phyloP scores from a whole-genome alignment of 2,888 invertebrate genomes.

The Protonemura montana region DNA sequence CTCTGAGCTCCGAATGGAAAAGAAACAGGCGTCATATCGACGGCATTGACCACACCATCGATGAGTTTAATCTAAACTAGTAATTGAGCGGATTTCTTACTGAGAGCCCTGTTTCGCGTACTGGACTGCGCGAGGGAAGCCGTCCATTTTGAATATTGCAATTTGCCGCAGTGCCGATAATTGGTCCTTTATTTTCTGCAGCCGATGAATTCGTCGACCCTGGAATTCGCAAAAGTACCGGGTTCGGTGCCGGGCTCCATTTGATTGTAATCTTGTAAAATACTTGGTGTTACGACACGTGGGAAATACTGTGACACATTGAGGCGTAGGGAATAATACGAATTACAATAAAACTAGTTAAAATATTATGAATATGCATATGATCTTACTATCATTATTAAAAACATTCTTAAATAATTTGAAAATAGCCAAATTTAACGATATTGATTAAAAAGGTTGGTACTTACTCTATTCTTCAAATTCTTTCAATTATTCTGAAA shows the following conservation, averaged over 20 bases:
- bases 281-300: too few relatives aligned
- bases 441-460: too few relatives aligned
- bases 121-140: conserved; percentile 44
- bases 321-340: too few relatives aligned
- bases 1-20: not conserved
- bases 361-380: too few relatives aligned
- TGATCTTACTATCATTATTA: too few relatives aligned
- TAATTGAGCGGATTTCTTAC: conserved; percentile 20
- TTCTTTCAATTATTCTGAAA: too few relatives aligned
- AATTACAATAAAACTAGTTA: too few relatives aligned
- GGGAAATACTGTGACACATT: too few relatives aligned
- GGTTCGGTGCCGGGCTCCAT: not conserved
- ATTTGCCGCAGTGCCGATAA: conserved; percentile 47
- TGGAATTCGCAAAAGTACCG: not conserved
- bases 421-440: too few relatives aligned
- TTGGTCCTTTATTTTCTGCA: conserved; percentile 45
- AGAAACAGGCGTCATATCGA: not conserved
- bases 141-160: conserved; percentile 48
- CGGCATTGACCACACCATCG: not conserved
- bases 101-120: conserved; percentile 45
- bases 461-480: too few relatives aligned
- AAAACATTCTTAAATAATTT: too few relatives aligned
- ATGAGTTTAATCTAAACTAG: not conserved
- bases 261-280: too few relatives aligned
- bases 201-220: not conserved